Percentiles rank a stretch among this genome's conserved stretches.
Conservation (phyloP, 1,140 invertebrate genomes). For the Temnothorax curvispinosus region DNA sequence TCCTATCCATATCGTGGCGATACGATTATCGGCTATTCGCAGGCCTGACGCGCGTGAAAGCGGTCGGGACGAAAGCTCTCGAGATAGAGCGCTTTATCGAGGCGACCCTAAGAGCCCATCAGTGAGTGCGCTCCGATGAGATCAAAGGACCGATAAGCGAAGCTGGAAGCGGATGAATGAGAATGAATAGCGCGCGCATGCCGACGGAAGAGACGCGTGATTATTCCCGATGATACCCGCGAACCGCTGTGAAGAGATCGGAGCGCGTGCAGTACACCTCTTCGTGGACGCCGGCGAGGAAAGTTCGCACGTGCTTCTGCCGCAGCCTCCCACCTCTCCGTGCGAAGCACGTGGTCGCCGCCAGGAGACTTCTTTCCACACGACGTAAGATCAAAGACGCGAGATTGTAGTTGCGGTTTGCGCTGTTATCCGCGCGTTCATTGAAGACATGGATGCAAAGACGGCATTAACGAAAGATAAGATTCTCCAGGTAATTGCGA, state of each 20-base stretch:
- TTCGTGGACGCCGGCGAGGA: slow-evolving; percentile 4
- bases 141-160: slow-evolving; percentile 15
- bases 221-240: not conserved
- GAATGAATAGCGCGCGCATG: not conserved
- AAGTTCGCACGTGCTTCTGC: slow-evolving; percentile 65
- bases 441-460: not conserved
- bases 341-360: slow-evolving; percentile 62
- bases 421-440: not conserved
- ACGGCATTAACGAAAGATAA: not conserved
- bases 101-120: not conserved
- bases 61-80: not conserved
- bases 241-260: not conserved
- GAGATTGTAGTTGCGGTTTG: not conserved
- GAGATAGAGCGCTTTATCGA: slow-evolving; percentile 10
- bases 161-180: not conserved
- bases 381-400: slow-evolving; percentile 49
- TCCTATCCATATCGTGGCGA: not conserved
- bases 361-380: slow-evolving; percentile 30
- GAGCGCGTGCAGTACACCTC: not conserved
- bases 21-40: slow-evolving; percentile 12
- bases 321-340: slow-evolving; percentile 14
- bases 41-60: not conserved
- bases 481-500: not conserved
- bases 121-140: not conserved
- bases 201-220: not conserved